Evolutionary conservation across 2,797 vertebrate genomes (phyloP).

Genomic region (Danio kyathit): DNA sequence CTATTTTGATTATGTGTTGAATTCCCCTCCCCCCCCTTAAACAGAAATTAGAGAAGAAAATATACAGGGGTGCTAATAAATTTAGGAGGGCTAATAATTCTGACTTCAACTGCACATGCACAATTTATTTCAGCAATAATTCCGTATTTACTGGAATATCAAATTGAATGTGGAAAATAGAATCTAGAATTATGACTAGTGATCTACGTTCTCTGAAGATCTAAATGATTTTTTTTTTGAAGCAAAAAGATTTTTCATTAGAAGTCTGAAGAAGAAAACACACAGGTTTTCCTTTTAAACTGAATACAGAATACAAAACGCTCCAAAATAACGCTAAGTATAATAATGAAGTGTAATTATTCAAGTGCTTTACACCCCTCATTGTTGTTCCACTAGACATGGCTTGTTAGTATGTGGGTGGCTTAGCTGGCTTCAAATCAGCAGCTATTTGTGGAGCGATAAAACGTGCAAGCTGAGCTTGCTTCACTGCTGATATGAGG

Average conservation of each 20-base stretch:
- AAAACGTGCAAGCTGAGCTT: conserved; percentile 19
- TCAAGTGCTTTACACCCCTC: conserved; percentile 5
- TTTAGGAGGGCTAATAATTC: no score
- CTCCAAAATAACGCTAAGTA: not conserved
- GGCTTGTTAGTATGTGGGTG: conserved; percentile 23
- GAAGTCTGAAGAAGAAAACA: not conserved
- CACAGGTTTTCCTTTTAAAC: not conserved
- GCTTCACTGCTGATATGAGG: conserved; percentile 15
- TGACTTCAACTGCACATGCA: no score
- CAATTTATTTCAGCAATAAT: no score
- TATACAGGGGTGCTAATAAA: no score
- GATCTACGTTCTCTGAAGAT: not conserved
- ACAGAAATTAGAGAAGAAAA: no score
- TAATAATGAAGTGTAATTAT: conserved; percentile 1
- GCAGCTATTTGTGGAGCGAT: conserved; percentile 32
- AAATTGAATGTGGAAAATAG: not conserved
- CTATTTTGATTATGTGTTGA: no score
- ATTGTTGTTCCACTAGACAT: conserved; percentile 16
- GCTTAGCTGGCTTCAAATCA: conserved; percentile 37
- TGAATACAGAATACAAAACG: not conserved
- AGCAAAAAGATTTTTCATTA: not conserved
- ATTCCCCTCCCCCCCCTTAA: no score
- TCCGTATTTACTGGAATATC: not conserved
- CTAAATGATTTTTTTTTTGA: not conserved
- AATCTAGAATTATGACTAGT: not conserved